A percentile compares a stretch with the other conserved stretches of the same genome.
phyloP scores from a whole-genome alignment of 2,113 vertebrate genomes.

The Onychorhynchus coronatus region DNA sequence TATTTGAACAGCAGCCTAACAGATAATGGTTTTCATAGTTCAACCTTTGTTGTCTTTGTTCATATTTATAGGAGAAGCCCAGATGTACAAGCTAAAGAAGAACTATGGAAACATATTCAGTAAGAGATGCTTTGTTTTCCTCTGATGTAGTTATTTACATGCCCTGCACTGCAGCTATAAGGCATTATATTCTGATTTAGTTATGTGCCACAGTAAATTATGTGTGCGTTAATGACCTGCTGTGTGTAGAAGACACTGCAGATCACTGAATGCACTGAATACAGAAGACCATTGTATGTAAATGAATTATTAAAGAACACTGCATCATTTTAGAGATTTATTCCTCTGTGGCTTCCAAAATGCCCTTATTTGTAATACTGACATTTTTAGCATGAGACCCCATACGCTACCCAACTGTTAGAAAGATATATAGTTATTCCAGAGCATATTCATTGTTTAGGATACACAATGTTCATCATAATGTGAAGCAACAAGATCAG shows the following conservation, averaged over 20 bases:
- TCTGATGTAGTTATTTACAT: neutral
- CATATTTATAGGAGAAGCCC: constrained; percentile 82
- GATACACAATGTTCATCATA: neutral
- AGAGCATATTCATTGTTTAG: neutral
- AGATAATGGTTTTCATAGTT: neutral
- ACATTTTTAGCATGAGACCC: neutral
- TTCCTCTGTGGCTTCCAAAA: neutral
- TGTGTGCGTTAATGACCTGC: neutral
- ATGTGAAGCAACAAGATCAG: neutral
- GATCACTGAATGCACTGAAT: neutral
- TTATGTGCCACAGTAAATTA: neutral
- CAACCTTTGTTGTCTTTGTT: neutral
- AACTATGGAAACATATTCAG: constrained; percentile 90
- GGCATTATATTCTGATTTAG: neutral
- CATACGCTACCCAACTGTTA: neutral
- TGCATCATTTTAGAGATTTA: neutral
- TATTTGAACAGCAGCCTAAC: neutral
- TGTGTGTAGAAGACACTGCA: neutral
- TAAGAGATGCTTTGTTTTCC: constrained; percentile 46
- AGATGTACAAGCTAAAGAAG: constrained; percentile 88
- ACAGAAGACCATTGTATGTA: neutral
- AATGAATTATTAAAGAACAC: neutral
- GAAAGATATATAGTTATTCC: neutral
- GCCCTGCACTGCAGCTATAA: neutral
- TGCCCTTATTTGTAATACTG: neutral